Percentiles rank a stretch among this genome's conserved stretches.
phyloP scores from a whole-genome alignment of 2,113 vertebrate species.

The Cygnus atratus region DNA sequence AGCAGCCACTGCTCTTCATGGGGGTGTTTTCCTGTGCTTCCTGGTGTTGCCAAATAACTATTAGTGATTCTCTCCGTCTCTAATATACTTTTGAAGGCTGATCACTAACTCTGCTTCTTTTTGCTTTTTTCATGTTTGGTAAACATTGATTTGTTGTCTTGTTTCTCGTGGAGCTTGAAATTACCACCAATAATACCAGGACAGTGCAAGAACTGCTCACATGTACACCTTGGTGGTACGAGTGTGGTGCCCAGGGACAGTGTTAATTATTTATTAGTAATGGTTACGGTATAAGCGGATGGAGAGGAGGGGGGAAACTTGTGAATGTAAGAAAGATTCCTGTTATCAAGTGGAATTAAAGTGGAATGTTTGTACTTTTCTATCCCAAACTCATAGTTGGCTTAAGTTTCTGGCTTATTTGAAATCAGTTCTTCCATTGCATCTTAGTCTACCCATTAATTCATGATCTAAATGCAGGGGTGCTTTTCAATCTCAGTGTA shows the following conservation, averaged over 20 bases:
- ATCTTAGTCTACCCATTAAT: background rate
- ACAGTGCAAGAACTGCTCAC: background rate
- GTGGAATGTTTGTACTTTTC: background rate
- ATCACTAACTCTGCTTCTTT: background rate
- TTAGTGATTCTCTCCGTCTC: background rate
- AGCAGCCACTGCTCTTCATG: background rate
- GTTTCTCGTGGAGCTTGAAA: slow-evolving; percentile 25
- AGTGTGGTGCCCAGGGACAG: background rate
- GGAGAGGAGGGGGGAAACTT: background rate
- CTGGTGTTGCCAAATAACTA: background rate
- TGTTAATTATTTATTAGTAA: background rate
- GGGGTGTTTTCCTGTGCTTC: background rate
- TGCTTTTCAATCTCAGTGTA: background rate
- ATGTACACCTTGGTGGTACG: background rate
- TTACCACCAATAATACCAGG: background rate
- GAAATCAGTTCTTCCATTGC: background rate
- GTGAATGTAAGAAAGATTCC: background rate
- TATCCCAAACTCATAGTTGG: background rate
- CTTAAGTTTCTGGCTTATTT: background rate
- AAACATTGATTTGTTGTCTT: slow-evolving; percentile 4
- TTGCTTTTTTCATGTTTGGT: background rate
- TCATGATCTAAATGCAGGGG: background rate
- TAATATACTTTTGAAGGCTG: background rate
- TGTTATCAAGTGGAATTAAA: background rate
- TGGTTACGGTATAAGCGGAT: background rate